Evolutionary conservation across 2,113 vertebrate species (phyloP), one percentile per base, ranked within the genome.

Genomic region (Mormyrus iriodes): DNA sequence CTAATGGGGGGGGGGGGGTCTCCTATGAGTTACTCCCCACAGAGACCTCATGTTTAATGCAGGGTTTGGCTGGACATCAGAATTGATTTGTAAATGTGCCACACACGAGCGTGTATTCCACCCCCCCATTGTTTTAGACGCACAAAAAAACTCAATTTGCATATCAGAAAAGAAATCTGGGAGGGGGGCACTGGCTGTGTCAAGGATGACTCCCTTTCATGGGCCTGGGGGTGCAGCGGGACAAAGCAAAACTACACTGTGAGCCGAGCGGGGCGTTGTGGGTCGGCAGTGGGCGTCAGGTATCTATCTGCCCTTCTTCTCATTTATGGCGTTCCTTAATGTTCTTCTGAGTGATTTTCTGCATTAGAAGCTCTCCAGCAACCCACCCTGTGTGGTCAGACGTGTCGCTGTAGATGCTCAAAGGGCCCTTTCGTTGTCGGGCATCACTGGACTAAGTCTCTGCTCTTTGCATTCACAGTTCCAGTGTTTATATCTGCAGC

Each of bases 41-140:
- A 53, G 87, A 88, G 24, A 83, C 88, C 90, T 90, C 89, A 90
- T 91, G 91, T 91, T 92, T 91, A 91, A 91, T 91, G 87, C 89
- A 58, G 89, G 61, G 88, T 58, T 88, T 88, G 76, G 89, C 91
- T 91, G 91, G 69, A 90, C 86, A 65, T 89, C 31, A 86, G 91
- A 88, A 93, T 90, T 91, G 91, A 93, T 92, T 92, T 92, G 91
- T 91, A 93, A 93, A 92, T 93, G 91, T 87, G 91, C 86, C 87
- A 89, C 90, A 88, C 89, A 89, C 90, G 90, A 91, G 89, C 91
- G 89, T 90, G 91, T 91, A 53, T 24, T 39, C 48, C 53, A 88
- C 86, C 73, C 88, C 46, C 89, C 42, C 89, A 90, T 92, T 91
- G 89, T 92, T 91, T 91, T 90, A 90, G 69, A 44, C 21, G 13